Conservation (phyloP, 1,140 invertebrate genomes). For the Pseudachorutes palmiensis region DNA sequence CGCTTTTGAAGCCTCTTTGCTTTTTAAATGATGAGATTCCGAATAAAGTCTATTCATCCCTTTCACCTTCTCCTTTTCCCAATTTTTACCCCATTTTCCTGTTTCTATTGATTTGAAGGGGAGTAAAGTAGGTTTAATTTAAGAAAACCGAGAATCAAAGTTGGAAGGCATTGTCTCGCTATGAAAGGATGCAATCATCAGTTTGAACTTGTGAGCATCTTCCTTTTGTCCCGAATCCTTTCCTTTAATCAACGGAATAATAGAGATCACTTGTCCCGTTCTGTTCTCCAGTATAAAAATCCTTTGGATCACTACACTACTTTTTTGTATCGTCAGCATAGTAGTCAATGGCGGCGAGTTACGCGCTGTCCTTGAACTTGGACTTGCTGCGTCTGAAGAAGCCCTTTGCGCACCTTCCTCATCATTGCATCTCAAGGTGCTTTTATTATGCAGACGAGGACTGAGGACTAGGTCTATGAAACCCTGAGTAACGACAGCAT, state of each 20-base stretch:
- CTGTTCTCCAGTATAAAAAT: no score
- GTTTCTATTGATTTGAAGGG: background rate
- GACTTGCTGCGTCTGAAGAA: background rate
- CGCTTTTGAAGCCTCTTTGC: background rate
- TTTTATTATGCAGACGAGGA: conserved; percentile 2
- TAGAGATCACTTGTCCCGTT: conserved; percentile 1
- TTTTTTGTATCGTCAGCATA: no score
- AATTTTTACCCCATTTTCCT: no score
- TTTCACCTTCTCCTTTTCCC: background rate
- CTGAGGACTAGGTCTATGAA: background rate
- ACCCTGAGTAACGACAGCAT: background rate
- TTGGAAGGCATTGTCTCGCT: no score
- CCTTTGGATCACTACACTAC: no score
- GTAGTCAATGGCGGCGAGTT: background rate
- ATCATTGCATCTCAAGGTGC: no score
- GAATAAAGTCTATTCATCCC: conserved; percentile 3
- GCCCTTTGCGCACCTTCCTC: background rate
- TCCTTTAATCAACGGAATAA: background rate
- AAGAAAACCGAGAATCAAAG: background rate
- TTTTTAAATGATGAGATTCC: no score
- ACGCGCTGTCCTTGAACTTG: conserved; percentile 1
- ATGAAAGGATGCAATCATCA: background rate
- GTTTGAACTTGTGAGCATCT: background rate
- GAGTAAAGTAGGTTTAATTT: background rate
- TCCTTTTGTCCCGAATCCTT: background rate